Conservation (phyloP, 2,888 invertebrate species). For the Agrotis puta region DNA sequence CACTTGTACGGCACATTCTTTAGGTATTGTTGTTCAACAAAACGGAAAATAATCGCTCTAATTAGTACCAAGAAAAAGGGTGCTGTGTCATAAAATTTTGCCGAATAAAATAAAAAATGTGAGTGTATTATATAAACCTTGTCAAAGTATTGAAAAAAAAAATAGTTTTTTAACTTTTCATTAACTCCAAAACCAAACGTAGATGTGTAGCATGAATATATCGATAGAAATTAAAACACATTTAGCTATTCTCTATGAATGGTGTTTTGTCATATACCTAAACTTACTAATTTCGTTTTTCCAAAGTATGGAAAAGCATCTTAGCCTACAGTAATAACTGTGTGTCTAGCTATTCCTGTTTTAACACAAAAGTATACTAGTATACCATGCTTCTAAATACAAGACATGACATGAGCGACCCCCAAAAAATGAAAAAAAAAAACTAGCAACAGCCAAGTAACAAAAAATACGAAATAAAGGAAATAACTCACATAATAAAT, state of each 20-base stretch:
- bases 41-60: conserved; percentile 32
- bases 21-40: conserved; percentile 3
- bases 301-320: not conserved
- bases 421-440: too few relatives aligned
- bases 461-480: too few relatives aligned
- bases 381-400: too few relatives aligned
- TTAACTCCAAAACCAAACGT: too few relatives aligned
- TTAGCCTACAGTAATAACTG: too few relatives aligned
- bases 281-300: not conserved
- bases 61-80: not conserved
- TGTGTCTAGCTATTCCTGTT: too few relatives aligned
- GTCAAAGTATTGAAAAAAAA: too few relatives aligned
- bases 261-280: not conserved
- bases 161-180: too few relatives aligned
- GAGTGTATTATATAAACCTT: too few relatives aligned
- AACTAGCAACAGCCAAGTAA: too few relatives aligned
- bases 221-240: not conserved
- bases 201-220: not conserved
- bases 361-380: too few relatives aligned
- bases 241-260: not conserved
- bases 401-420: too few relatives aligned
- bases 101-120: not conserved
- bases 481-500: not conserved
- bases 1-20: conserved; percentile 30
- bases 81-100: not conserved